Evolutionary conservation across 2,888 invertebrate species (phyloP).

Genomic region (Hypselothyrea guttata): DNA sequence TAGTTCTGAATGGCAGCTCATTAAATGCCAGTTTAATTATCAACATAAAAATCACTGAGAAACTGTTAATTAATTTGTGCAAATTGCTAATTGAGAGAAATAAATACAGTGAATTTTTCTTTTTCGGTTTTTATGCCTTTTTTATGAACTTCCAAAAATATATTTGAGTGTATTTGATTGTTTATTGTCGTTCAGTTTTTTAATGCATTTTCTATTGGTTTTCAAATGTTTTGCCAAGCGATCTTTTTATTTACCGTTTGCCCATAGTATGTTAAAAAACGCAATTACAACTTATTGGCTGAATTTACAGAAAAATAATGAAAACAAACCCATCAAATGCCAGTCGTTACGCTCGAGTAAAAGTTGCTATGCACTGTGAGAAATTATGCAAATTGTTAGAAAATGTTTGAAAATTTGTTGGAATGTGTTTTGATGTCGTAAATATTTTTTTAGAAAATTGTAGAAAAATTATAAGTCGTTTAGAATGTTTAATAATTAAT

Average conservation of each 20-base stretch:
- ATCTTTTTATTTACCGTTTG: conserved; percentile 51
- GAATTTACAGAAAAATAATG: conserved; percentile 35
- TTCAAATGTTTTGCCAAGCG: conserved; percentile 36
- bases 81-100: conserved; percentile 38
- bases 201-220: conserved; percentile 10
- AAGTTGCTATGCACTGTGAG: not conserved
- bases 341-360: conserved; percentile 57
- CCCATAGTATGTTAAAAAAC: conserved; percentile 60
- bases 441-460: too few species aligned
- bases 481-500: too few species aligned
- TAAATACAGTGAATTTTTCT: conserved; percentile 20
- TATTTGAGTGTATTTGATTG: conserved; percentile 1
- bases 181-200: too few species aligned
- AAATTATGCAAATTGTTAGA: not conserved
- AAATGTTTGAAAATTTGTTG: too few species aligned
- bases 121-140: conserved; percentile 1
- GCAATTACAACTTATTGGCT: conserved; percentile 74
- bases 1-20: conserved; percentile 12
- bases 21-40: conserved; percentile 29
- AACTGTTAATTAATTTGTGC: conserved; percentile 47
- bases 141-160: conserved; percentile 2
- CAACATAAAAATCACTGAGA: conserved; percentile 2
- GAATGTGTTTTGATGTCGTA: too few species aligned
- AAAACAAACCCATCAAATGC: conserved; percentile 40
- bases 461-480: too few species aligned